Base-by-base conservation (phyloP, 2,888 invertebrate species). In the Oscheius sp. region DNA sequence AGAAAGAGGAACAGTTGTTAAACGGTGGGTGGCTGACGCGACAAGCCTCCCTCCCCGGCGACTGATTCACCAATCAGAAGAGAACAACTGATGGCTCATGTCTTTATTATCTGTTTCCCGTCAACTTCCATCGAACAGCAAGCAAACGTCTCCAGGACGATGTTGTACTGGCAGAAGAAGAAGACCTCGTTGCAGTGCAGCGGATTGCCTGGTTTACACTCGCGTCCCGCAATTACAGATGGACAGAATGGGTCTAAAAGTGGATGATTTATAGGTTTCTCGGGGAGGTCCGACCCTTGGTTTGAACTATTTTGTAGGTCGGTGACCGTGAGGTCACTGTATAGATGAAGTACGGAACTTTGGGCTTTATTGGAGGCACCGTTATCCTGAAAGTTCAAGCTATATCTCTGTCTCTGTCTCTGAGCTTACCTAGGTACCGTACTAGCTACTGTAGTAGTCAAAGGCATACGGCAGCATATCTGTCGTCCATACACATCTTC, bases 401-500 rank as follows among this genome's bases (percentile, higher is more conserved):
- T 21, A 9, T 13, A 2, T n/a, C 42, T 29, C 33, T n/a, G 33
- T 32, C 11, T 53, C 53, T 11, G 29, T 59, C 13, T n/a, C 29
- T 35, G 9, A 62, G 35, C 37, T 37, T 58, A 42, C 50, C 71
- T 59, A 3, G 47, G 9, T 48, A 60, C 48, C 3, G 48, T 55
- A n/a, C 37, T 21, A 4, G 35, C 32, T 9, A 57, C 51, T 9
- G 81, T 76, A 32, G 78, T 81, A 13, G 79, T 78, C 55, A 62
- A 72, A 21, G 79, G 77, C 68, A 78, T 62, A 47, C 74, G 53
- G 66, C 81, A 81, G 35, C 81, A 81, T 1, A 81, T 77, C 50
- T 58, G 74, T 21, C 81, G 70, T 58, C 76, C 76, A 9, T 77
- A 70, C 10, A 81, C 32, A 71, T 81, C 81, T 29, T 65, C 48